Base-by-base conservation (phyloP, 2,113 vertebrate species). In the Micronisus gabar region DNA sequence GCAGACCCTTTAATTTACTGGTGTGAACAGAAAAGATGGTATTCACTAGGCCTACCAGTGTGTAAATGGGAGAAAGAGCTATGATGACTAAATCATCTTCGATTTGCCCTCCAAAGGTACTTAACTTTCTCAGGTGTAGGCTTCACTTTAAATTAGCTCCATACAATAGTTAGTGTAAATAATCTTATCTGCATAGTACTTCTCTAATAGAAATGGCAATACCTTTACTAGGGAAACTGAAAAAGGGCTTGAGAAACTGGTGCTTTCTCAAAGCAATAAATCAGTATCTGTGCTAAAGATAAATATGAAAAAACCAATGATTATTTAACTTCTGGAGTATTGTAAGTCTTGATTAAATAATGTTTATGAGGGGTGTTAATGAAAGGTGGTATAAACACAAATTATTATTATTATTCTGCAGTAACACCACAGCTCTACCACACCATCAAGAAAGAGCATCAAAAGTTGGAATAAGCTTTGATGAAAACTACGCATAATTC, bases 401-500 rank as follows among this genome's bases (percentile, higher is more conserved):
- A 63, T 83, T 65, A n/a, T 38, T 68, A 38, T 38, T 72, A 53
- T 68, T 78, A 40, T 86, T 81, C 32, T 80, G 47, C 38, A 48
- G 9, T 40, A 87, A 52, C 26, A 82, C 11, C 13, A 71, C 14
- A 88, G 11, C 11, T 90, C 40, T 82, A 30, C 27, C 10, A 85
- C 20, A 75, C 36, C 41, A 52, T 68, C 47, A 74, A 58, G n/a
- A 86, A 85, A 78, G 2, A 66, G 15, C 6, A 81, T 66, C 61
- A 84, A 61, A 87, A 95, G 16, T 84, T 93, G 26, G n/a, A 87
- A 88, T 72, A 91, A 96, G 50, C 58, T 86, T 94, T 93, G 75
- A 81, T 95, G 79, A 96, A 92, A 96, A 91, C 89, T 95, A 84
- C 61, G 94, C 75, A 81, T 53, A 74, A 95, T 95, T 97, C 95